Evolutionary conservation across 2,888 invertebrate species (phyloP), one percentile per base, ranked within the genome.

Genomic region (Cyaniris semiargus): DNA sequence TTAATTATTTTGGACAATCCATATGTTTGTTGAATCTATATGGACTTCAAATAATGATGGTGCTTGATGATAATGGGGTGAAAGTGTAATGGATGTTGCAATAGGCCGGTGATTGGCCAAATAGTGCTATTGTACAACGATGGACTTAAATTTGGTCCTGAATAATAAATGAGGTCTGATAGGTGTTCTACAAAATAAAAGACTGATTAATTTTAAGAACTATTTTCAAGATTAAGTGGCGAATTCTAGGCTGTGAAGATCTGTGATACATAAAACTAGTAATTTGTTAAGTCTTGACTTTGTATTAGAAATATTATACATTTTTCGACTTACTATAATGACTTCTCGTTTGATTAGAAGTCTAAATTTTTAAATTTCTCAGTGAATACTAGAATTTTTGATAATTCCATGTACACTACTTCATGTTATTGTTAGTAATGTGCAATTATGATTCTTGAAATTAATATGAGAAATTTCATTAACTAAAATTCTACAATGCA

Each of bases 1-100:
- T 74, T 13, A 10, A 74, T 78, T 31, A 75, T 76, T 78, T 81
- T 81, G 83, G 80, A 84, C 83, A 78, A 66, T 81, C 80, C 75
- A 53, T 53, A 2, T 18, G 66, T 72, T 72, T 21, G 44, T 72
- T 27, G 23, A 53, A 74, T 53, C 60, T 79, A 1, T 75, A 70
- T 31, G 75, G 56, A 72, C 75, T 56, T 44, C 56, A 44, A 76
- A 70, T 48, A 44, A 66, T 48, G 75, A 70, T 48, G 31, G 66
- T 60, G 56, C 21, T 13, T 3, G 13, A 21, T 13, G 21, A 72
- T 18, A 27, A 74, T 78, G 76, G 77, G 79, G 70, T 79, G 71
- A 79, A 78, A 80, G 80, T 81, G 81, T 78, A 76, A 58, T 70
- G 74, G 77, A 79, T 70, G 34, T 76, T 76, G 77, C 75, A 74